Percentiles rank a stretch among this genome's conserved stretches.
phyloP scores from a whole-genome alignment of 1,140 invertebrate genomes.

The Maniola jurtina region DNA sequence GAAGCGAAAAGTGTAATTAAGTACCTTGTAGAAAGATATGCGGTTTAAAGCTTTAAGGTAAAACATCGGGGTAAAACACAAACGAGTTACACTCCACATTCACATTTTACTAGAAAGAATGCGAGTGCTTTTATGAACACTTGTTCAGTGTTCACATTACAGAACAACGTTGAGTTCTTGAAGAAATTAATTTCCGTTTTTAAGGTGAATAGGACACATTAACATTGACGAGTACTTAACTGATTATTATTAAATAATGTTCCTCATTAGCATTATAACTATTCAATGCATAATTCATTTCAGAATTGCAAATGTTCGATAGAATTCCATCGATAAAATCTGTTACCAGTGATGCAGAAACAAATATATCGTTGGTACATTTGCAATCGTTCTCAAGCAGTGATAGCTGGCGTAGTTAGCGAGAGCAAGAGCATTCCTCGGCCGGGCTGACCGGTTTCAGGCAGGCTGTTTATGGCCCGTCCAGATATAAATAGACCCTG shows the following conservation, averaged over 20 bases:
- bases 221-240: background rate
- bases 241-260: background rate
- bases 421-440: conserved; percentile 68
- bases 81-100: too few species aligned
- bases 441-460: conserved; percentile 66
- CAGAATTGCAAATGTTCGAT: background rate
- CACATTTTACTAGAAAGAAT: too few species aligned
- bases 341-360: conserved; percentile 26
- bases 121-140: too few species aligned
- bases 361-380: conserved; percentile 61
- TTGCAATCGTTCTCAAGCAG: conserved; percentile 54
- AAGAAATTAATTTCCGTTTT: background rate
- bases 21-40: too few species aligned
- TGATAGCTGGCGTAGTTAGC: conserved; percentile 50
- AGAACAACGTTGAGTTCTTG: too few species aligned
- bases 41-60: too few species aligned
- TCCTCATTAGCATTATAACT: background rate
- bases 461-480: conserved; percentile 68
- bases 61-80: too few species aligned
- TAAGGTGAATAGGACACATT: background rate
- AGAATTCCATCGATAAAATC: conserved; percentile 8
- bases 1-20: too few species aligned
- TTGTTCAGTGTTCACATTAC: too few species aligned
- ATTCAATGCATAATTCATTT: background rate
- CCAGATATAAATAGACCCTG: conserved; percentile 74